Conservation (phyloP, 2,113 vertebrate species). For the Panurus biarmicus region DNA sequence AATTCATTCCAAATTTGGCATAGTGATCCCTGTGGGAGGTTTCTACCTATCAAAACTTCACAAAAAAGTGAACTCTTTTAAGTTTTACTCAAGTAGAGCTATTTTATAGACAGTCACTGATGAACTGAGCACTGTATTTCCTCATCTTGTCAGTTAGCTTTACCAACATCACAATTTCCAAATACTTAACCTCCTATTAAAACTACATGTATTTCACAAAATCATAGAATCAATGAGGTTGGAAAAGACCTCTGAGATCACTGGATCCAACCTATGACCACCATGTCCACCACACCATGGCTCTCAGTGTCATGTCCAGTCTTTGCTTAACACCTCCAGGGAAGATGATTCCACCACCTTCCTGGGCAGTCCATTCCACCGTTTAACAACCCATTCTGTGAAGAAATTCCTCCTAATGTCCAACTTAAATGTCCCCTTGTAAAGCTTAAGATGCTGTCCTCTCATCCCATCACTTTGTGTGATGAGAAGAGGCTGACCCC, state of each 20-base stretch:
- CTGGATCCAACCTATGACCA: neutral
- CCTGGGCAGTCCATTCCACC: neutral
- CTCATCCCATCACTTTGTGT: neutral
- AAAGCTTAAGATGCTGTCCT: neutral
- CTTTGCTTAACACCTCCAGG: neutral
- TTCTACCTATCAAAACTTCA: neutral
- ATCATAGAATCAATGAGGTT: neutral
- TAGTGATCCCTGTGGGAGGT: neutral
- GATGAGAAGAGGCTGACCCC: rapidly evolving
- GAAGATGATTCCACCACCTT: neutral
- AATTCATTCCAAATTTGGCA: neutral
- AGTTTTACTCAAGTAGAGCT: neutral
- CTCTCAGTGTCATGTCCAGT: neutral
- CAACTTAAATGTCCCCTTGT: neutral
- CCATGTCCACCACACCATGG: neutral
- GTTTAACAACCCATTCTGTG: neutral
- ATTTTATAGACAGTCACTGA: neutral
- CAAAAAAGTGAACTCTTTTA: neutral
- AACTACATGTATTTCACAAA: neutral
- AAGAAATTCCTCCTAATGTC: neutral
- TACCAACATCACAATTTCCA: neutral
- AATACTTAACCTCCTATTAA: neutral
- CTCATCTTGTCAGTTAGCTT: neutral
- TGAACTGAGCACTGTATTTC: neutral
- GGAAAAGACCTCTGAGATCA: neutral